Percentiles rank a stretch among this genome's conserved stretches.
These are phyloP conservation scores for Portunus trituberculatus DNA, from an alignment of 1,140 invertebrate genomes.

Conservation along the genomic window DNA sequence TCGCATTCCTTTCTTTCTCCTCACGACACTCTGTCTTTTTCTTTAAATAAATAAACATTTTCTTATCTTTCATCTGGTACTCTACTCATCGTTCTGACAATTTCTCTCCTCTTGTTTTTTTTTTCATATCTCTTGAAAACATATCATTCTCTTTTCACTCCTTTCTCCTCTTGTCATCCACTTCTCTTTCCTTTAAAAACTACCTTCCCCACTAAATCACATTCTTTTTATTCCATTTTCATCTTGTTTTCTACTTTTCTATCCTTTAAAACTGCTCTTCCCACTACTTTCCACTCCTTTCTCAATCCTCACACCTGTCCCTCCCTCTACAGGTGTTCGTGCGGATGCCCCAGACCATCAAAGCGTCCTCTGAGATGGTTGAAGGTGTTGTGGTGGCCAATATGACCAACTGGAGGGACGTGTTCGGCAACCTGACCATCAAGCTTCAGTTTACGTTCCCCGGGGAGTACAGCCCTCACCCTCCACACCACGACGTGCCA, in stretches of 20 bases:
- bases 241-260: background rate
- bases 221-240: background rate
- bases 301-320: background rate
- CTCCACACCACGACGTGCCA: conserved; percentile 30
- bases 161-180: background rate
- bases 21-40: background rate
- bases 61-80: background rate
- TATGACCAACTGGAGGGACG: conserved; percentile 86
- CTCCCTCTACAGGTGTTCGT: conserved; percentile 89
- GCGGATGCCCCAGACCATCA: conserved; percentile 82
- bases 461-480: background rate
- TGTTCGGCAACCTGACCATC: conserved; percentile 74
- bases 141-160: background rate
- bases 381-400: conserved; percentile 83
- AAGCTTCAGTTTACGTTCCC: conserved; percentile 70
- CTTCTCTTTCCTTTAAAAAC: background rate
- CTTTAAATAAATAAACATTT: background rate
- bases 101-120: too few species aligned
- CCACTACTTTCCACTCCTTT: background rate
- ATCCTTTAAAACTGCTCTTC: background rate
- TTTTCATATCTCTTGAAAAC: too few species aligned
- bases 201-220: background rate
- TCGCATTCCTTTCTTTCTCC: background rate
- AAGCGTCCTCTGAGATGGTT: conserved; percentile 79
- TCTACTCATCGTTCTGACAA: too few species aligned